Conservation (phyloP, 2,888 invertebrate species). For the Smittia sp. region DNA sequence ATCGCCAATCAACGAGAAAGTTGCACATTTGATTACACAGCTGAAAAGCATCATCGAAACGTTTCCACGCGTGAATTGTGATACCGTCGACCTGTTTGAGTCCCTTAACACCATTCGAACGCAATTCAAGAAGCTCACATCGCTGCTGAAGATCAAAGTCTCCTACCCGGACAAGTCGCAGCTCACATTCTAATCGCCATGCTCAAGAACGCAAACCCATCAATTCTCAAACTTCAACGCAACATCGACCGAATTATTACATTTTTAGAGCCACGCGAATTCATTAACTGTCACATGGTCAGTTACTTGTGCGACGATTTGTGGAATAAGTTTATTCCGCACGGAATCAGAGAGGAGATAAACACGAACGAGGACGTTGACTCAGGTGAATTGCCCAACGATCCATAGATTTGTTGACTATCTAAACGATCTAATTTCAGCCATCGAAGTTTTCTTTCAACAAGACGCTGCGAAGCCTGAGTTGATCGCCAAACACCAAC, state of each 20-base stretch:
- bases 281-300: conserved; percentile 77
- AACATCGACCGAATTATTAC: conserved; percentile 56
- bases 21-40: conserved; percentile 56
- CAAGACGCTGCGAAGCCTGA: conserved; percentile 43
- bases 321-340: conserved; percentile 63
- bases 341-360: conserved; percentile 56
- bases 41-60: conserved; percentile 60
- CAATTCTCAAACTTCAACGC: conserved; percentile 46
- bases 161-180: conserved; percentile 58
- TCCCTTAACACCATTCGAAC: conserved; percentile 63
- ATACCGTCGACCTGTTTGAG: conserved; percentile 63
- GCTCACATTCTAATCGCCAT: conserved; percentile 58
- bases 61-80: conserved; percentile 66
- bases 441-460: conserved; percentile 57
- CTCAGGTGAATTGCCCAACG: too few species aligned
- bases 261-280: conserved; percentile 60
- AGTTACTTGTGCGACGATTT: conserved; percentile 66
- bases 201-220: conserved; percentile 38
- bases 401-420: too few species aligned
- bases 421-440: too few species aligned
- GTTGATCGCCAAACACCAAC: conserved; percentile 18
- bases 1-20: conserved; percentile 55
- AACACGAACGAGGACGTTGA: conserved; percentile 51
- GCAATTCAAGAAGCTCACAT: conserved; percentile 67
- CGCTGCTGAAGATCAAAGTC: conserved; percentile 62